Conservation (phyloP, 2,113 vertebrate genomes). For the Spea multiplicata region DNA sequence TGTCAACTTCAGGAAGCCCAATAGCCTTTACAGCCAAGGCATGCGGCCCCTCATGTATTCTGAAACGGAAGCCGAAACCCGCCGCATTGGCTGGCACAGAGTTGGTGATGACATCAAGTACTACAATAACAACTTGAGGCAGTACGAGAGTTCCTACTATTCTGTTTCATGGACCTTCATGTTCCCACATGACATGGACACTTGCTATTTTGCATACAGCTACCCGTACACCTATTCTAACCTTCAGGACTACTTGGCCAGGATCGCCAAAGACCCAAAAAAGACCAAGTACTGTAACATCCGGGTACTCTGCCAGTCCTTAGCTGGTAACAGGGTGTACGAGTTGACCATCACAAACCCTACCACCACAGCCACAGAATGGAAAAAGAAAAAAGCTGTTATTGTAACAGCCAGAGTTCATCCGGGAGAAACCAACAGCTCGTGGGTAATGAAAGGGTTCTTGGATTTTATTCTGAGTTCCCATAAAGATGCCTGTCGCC, state of each 20-base stretch:
- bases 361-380: slow-evolving; percentile 28
- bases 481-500: slow-evolving; percentile 60
- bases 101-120: slow-evolving; percentile 71
- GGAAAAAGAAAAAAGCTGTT: slow-evolving; percentile 57
- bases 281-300: slow-evolving; percentile 66
- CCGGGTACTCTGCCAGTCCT: slow-evolving; percentile 61
- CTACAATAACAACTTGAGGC: slow-evolving; percentile 60
- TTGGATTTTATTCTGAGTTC: slow-evolving; percentile 68
- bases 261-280: slow-evolving; percentile 56
- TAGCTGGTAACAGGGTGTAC: slow-evolving; percentile 66
- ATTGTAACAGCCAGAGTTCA: slow-evolving; percentile 66
- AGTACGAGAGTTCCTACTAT: slow-evolving; percentile 60
- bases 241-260: slow-evolving; percentile 60
- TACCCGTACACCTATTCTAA: slow-evolving; percentile 70
- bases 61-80: slow-evolving; percentile 65
- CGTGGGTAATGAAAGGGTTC: slow-evolving; percentile 74
- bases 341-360: slow-evolving; percentile 65
- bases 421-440: slow-evolving; percentile 69
- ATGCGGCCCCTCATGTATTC: slow-evolving; percentile 73
- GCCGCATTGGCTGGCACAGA: slow-evolving; percentile 65
- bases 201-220: slow-evolving; percentile 69
- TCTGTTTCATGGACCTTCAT: slow-evolving; percentile 68
- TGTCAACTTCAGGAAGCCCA: slow-evolving; percentile 65
- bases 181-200: slow-evolving; percentile 68
- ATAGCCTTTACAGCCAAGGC: slow-evolving; percentile 65